A percentile compares a stretch with the other conserved stretches of the same genome.
Evolutionary conservation across 2,113 vertebrate species (phyloP).

Genomic region (Albula glossodonta): DNA sequence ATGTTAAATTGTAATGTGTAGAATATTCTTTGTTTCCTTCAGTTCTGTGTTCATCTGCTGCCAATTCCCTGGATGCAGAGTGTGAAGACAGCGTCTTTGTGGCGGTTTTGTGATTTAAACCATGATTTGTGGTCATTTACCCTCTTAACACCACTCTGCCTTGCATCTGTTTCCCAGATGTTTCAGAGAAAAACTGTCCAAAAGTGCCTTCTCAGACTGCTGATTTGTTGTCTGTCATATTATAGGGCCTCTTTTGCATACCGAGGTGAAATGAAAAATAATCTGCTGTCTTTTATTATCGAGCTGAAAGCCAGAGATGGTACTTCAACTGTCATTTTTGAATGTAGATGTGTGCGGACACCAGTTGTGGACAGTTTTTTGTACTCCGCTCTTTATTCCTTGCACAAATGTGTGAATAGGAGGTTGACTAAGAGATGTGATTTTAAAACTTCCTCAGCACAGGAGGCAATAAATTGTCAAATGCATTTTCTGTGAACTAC

Average conservation of each 20-base stretch:
- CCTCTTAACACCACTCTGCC: neutral
- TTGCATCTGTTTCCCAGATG: neutral
- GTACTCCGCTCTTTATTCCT: neutral
- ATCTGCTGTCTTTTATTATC: neutral
- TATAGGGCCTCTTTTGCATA: neutral
- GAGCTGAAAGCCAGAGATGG: neutral
- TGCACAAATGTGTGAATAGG: neutral
- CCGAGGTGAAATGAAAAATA: neutral
- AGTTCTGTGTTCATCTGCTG: neutral
- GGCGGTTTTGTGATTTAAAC: neutral
- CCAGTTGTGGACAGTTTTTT: neutral
- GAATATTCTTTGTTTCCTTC: neutral
- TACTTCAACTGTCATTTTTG: neutral
- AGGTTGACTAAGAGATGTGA: neutral
- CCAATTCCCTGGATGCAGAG: neutral
- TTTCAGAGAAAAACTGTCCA: neutral
- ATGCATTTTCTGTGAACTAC: too few relatives aligned
- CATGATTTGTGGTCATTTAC: neutral
- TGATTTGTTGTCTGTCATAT: conserved; percentile 2
- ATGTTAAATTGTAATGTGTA: neutral
- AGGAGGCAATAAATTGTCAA: too few relatives aligned
- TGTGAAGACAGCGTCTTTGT: neutral
- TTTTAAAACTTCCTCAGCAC: too few relatives aligned
- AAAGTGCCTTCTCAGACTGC: neutral
- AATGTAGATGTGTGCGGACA: neutral